Conservation (phyloP, 2,888 invertebrate species). For the Pyrrhosoma nymphula region DNA sequence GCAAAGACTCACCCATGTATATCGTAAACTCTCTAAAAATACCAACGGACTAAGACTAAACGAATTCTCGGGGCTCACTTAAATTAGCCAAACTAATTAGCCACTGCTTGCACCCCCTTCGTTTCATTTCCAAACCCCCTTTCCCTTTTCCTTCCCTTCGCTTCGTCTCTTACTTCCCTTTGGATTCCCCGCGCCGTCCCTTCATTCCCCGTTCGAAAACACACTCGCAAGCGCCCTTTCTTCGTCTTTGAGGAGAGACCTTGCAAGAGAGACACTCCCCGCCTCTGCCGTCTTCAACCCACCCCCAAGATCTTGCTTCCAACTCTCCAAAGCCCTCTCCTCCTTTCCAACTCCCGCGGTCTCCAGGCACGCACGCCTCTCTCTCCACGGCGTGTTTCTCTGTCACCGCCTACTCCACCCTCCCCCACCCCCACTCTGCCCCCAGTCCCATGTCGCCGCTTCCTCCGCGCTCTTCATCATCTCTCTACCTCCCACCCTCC, state of each 20-base stretch:
- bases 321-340: not conserved
- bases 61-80: not conserved
- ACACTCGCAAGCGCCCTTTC: not conserved
- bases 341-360: not conserved
- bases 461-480: too few relatives aligned
- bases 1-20: not conserved
- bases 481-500: too few relatives aligned
- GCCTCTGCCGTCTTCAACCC: not conserved
- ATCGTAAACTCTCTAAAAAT: not conserved
- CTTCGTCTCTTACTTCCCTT: not conserved
- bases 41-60: not conserved
- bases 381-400: not conserved
- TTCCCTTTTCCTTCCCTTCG: not conserved
- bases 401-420: not conserved
- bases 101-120: not conserved
- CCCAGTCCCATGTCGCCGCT: not conserved
- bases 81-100: conserved; percentile 20
- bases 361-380: not conserved
- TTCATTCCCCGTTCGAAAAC: not conserved
- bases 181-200: not conserved
- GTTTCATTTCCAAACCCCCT: not conserved
- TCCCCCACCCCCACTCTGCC: not conserved
- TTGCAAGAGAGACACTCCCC: not conserved
- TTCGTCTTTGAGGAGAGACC: conserved; percentile 5
- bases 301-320: not conserved